Conservation (phyloP, 2,113 vertebrate species). For the Grus americana region DNA sequence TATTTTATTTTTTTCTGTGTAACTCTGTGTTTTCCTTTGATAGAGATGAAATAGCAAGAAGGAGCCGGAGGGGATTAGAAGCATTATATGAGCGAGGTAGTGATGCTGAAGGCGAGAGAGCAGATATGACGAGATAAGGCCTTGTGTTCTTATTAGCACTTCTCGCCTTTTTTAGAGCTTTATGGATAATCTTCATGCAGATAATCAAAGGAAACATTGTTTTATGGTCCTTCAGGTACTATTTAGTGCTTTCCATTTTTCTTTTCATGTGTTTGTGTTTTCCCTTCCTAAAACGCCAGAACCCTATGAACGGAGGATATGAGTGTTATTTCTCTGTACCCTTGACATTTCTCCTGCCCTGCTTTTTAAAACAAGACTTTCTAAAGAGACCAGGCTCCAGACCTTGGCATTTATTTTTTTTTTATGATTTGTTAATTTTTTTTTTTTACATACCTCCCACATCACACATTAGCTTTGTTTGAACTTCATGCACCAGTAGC, state of each 20-base stretch:
- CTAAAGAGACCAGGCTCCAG: background rate
- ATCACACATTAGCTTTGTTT: background rate
- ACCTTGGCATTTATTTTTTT: background rate
- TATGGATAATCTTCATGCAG: background rate
- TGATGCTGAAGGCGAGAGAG: background rate
- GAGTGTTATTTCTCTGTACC: background rate
- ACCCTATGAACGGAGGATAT: background rate
- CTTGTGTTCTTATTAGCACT: background rate
- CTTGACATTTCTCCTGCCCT: rapidly evolving
- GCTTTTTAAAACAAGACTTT: background rate
- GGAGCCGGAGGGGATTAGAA: background rate
- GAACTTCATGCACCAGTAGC: slow-evolving; percentile 25
- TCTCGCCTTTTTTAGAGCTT: background rate
- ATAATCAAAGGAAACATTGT: background rate
- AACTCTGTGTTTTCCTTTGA: background rate
- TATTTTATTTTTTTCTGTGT: background rate
- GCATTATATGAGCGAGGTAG: background rate
- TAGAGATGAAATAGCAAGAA: background rate
- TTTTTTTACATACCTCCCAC: background rate
- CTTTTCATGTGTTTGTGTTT: background rate
- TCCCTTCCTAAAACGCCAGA: background rate
- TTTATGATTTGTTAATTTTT: background rate
- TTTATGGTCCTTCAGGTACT: background rate
- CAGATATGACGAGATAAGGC: background rate
- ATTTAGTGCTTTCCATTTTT: background rate